Conservation (phyloP, 2,797 vertebrate genomes). For the Coilia nasus region DNA sequence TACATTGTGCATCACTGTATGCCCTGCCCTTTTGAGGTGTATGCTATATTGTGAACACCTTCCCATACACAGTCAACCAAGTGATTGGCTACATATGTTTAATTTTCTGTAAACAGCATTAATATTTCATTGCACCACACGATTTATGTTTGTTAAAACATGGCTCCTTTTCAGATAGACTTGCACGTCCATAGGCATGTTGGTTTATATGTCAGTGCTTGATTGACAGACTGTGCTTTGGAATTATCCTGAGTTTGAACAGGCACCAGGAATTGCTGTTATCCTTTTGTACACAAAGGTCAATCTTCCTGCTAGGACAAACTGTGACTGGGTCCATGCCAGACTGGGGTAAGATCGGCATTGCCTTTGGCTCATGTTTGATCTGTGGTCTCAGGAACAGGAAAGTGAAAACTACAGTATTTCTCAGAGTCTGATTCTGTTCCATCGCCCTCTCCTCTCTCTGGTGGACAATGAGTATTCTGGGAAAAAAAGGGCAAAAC, state of each 20-base stretch:
- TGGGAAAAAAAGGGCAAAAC: background rate
- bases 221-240: background rate
- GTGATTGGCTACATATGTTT: no score
- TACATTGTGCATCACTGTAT: no score
- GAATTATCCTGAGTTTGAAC: background rate
- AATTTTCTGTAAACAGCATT: no score
- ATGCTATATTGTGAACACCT: no score
- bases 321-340: background rate
- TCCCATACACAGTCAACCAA: no score
- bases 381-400: background rate
- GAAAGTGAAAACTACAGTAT: background rate
- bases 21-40: no score
- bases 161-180: background rate
- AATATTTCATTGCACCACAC: no score
- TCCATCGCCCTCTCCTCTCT: background rate
- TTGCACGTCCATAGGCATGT: background rate
- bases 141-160: background rate
- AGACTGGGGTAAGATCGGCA: background rate
- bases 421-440: background rate
- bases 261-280: background rate
- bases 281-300: background rate
- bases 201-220: background rate
- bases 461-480: background rate
- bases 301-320: background rate
- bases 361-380: background rate